Evolutionary conservation across 2,113 vertebrate species (phyloP).

Genomic region (Otis tarda): DNA sequence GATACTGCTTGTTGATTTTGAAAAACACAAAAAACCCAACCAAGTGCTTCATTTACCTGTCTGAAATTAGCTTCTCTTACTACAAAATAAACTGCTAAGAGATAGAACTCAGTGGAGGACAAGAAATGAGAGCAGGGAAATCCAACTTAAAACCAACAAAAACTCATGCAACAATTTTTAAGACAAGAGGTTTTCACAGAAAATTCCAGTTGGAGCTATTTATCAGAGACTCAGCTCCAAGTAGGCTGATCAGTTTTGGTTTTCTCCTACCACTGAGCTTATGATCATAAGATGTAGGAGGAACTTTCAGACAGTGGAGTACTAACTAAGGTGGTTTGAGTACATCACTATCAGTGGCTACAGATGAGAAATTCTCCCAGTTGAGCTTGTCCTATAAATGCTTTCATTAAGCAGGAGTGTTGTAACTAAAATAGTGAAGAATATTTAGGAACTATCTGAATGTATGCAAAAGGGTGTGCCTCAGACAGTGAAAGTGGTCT

Average conservation of each 20-base stretch:
- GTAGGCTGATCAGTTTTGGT: neutral
- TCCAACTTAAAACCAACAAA: neutral
- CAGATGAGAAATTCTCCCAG: neutral
- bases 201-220: neutral
- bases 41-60: neutral
- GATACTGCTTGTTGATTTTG: neutral
- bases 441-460: neutral
- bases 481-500: neutral
- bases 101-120: neutral
- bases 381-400: neutral
- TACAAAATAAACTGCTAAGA: neutral
- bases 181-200: neutral
- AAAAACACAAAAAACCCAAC: neutral
- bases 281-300: neutral
- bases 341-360: too few relatives aligned
- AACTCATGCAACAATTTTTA: neutral
- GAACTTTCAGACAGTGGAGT: neutral
- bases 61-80: neutral
- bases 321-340: neutral
- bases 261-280: neutral
- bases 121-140: neutral
- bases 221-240: neutral
- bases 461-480: neutral
- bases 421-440: neutral
- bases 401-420: neutral